Evolutionary conservation across 2,797 vertebrate species (phyloP), one percentile per base, ranked within the genome.

Genomic region (Hirundo rustica): DNA sequence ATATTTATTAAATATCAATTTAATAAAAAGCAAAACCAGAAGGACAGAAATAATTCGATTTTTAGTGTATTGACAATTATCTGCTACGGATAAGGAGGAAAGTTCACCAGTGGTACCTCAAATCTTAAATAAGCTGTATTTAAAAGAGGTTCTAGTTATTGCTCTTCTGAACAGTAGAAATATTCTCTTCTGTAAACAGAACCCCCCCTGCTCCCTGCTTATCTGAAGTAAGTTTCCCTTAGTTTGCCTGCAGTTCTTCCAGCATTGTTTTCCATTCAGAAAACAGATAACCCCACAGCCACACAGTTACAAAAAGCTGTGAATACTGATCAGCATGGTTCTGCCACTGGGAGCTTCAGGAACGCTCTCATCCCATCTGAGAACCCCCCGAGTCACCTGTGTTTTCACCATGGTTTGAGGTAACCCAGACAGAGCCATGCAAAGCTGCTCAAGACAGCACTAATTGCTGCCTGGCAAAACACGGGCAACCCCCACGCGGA

Each of bases 401-500:
- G 62, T 47, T 85, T 38, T 60, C 66, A 68, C 48, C 50, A 32
- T 0, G 0, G 38, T 93, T 71, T 54, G 57, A 83, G 67, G 40
- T 44, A 62, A 85, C 67, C 53, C 68, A 80, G 62, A 44, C 45
- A 76, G 38, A 73, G 57, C 34, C 67, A 89, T 4, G 7, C 45
- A 85, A 83, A 91, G 53, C 71, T 79, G n/a, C 62, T 55, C 53
- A 44, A 44, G 66, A 53, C 11, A 82, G 40, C 5, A 44, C 32
- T 80, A 80, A 87, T 16, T 61, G 20, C 57, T 74, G 25, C 58
- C 38, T 60, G 67, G 34, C 22, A 55, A 81, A 72, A 81, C 1
- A 9, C 1, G 0, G 2, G 48, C 62, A 81, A 55, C 26, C 55
- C 53, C 5, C 18, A 54, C 5, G 45, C 3, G 2, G 3, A 89